phyloP scores from a whole-genome alignment of 2,113 vertebrate species.

The Entelurus aequoreus region DNA sequence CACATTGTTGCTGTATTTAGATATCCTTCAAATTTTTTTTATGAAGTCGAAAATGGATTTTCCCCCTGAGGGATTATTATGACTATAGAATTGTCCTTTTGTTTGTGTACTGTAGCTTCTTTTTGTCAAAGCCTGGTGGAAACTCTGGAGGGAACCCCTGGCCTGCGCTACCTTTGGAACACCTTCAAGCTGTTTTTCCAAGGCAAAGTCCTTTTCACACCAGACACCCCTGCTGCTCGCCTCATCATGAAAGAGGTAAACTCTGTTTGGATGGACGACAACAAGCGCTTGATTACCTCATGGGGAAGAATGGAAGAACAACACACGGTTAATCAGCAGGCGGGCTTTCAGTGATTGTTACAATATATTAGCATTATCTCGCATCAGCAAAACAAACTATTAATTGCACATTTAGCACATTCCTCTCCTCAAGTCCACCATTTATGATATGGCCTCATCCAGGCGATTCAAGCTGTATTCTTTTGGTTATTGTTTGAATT shows the following conservation, averaged over 20 bases:
- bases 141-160: conserved; percentile 81
- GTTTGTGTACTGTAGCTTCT: conserved; percentile 65
- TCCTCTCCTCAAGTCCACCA: conserved; percentile 43
- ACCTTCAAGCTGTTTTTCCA: conserved; percentile 83
- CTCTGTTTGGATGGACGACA: conserved; percentile 2
- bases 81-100: background rate
- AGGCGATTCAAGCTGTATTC: conserved; percentile 35
- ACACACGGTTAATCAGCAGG: conserved; percentile 8
- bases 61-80: too few relatives aligned
- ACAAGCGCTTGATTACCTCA: conserved; percentile 1
- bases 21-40: too few relatives aligned
- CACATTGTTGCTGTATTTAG: too few relatives aligned
- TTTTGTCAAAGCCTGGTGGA: conserved; percentile 87
- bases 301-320: conserved; percentile 6
- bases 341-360: conserved; percentile 19
- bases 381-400: conserved; percentile 46
- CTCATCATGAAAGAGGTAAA: conserved; percentile 84
- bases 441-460: conserved; percentile 45
- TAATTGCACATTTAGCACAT: conserved; percentile 18
- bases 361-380: conserved; percentile 39
- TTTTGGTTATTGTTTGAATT: conserved; percentile 35
- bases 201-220: conserved; percentile 90
- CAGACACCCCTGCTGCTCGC: conserved; percentile 81
- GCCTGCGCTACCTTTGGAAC: conserved; percentile 85
- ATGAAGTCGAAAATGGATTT: too few relatives aligned